Evolutionary conservation across 2,113 vertebrate genomes (phyloP).

Genomic region (Buteo buteo): DNA sequence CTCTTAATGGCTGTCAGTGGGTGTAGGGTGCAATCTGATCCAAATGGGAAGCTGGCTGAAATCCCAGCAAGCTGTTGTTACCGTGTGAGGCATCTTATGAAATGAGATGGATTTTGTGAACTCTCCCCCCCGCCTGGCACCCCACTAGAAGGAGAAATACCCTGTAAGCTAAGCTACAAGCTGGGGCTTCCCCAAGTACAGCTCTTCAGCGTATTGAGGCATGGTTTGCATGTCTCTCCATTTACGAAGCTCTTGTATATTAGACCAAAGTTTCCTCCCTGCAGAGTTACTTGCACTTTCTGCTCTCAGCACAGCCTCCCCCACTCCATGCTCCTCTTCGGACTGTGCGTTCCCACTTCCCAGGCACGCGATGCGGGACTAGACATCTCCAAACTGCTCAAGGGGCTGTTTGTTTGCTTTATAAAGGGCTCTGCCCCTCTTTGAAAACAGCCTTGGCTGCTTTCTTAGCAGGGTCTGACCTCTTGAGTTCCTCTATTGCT

Average conservation of each 20-base stretch:
- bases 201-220: neutral
- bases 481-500: neutral
- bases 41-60: conserved; percentile 25
- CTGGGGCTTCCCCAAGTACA: neutral
- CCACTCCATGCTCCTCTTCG: rapidly evolving
- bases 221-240: neutral
- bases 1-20: neutral
- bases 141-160: neutral
- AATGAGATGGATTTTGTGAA: neutral
- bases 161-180: neutral
- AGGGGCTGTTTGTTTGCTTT: neutral
- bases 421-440: neutral
- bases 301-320: neutral
- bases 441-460: neutral
- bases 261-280: neutral
- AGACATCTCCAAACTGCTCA: neutral
- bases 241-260: neutral
- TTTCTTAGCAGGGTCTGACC: neutral
- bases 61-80: neutral
- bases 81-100: neutral
- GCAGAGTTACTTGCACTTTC: rapidly evolving
- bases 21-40: neutral
- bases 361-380: rapidly evolving
- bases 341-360: rapidly evolving
- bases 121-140: neutral